Evolutionary conservation across 1,140 invertebrate species (phyloP).

Genomic region (Cryptotermes secundus): DNA sequence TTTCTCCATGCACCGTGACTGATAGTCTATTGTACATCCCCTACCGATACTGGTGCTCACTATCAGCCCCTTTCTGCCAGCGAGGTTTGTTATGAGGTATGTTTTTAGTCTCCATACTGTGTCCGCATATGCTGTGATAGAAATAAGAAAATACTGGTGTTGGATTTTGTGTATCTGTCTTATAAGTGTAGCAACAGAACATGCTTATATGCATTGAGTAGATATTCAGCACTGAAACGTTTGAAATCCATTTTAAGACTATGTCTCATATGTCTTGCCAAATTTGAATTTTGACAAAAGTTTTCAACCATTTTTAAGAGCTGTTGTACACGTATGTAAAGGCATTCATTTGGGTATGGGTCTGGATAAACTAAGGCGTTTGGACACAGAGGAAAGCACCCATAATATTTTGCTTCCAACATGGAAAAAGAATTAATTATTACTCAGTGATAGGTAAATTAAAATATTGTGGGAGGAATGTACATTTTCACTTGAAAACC

Average conservation of each 20-base stretch:
- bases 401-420: constrained; percentile 66
- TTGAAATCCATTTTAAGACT: constrained; percentile 40
- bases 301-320: constrained; percentile 54
- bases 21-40: no score
- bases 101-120: not conserved
- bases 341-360: constrained; percentile 63
- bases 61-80: no score
- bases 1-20: no score
- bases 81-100: not conserved
- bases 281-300: constrained; percentile 49
- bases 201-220: constrained; percentile 23
- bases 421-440: constrained; percentile 46
- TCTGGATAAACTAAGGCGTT: constrained; percentile 73
- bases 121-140: not conserved
- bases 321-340: constrained; percentile 59
- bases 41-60: no score
- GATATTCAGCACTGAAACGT: constrained; percentile 4
- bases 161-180: not conserved
- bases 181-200: not conserved
- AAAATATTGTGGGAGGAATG: no score
- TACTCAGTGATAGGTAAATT: no score
- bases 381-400: constrained; percentile 69
- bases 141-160: no score
- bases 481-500: no score
- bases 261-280: constrained; percentile 44